Conservation (phyloP, 1,140 invertebrate species). For the Lamellibrachia luymesi region DNA sequence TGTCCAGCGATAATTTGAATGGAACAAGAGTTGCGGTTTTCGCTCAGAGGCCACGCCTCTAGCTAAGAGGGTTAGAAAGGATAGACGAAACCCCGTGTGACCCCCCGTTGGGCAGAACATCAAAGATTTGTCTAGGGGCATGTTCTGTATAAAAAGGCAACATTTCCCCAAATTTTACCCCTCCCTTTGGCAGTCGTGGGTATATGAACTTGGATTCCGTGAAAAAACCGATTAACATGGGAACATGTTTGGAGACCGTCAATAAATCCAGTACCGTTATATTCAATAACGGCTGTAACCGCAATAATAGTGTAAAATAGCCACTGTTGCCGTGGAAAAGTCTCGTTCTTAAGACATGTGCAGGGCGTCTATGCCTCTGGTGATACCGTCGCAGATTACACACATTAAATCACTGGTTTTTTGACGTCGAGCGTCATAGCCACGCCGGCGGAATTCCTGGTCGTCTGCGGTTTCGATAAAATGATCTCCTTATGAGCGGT, state of each 20-base stretch:
- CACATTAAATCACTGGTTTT: neutral
- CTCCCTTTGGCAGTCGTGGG: neutral
- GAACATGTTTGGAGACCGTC: neutral
- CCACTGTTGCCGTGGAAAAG: too few species aligned
- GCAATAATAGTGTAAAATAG: too few species aligned
- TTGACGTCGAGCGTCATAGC: neutral
- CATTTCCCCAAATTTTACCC: neutral
- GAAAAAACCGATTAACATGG: neutral
- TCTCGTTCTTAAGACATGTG: neutral
- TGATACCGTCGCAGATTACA: neutral
- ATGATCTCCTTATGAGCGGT: neutral
- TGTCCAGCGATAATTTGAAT: neutral
- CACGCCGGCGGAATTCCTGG: neutral
- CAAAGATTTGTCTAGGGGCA: neutral
- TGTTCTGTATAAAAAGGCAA: neutral
- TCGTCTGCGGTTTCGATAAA: neutral
- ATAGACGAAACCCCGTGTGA: neutral
- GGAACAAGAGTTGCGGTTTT: neutral
- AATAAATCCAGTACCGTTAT: neutral
- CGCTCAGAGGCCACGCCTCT: neutral
- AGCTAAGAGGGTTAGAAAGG: neutral
- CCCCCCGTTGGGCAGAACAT: neutral
- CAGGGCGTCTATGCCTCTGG: neutral
- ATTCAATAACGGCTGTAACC: neutral
- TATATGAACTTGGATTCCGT: neutral